A percentile compares a stretch with the other conserved stretches of the same genome.
Conservation (phyloP, 2,797 vertebrate species). For the Arrhamphus sclerolepis region DNA sequence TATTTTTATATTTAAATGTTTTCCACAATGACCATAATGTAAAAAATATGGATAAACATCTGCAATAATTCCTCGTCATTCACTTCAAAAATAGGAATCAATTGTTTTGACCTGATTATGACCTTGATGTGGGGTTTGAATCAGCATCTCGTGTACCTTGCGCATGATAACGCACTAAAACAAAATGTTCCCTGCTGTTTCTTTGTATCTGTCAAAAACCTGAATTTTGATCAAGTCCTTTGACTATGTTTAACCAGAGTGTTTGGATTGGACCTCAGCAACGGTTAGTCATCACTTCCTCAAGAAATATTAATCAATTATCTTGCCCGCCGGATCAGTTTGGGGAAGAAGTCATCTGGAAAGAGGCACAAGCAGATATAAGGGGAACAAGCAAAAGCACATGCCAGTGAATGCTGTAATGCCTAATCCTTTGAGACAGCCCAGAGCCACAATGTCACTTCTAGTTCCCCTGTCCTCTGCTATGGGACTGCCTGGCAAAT, state of each 20-base stretch:
- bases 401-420: conserved; percentile 83
- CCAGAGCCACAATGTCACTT: conserved; percentile 85
- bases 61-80: background rate
- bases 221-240: conserved; percentile 58
- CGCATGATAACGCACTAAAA: conserved; percentile 42
- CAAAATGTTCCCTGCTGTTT: conserved; percentile 39
- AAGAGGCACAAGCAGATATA: conserved; percentile 85
- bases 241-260: conserved; percentile 68
- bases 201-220: conserved; percentile 51
- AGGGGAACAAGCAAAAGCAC: conserved; percentile 81
- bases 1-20: conserved; percentile 1
- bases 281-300: conserved; percentile 84
- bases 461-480: conserved; percentile 80
- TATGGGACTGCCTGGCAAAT: conserved; percentile 69
- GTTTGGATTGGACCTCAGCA: conserved; percentile 80
- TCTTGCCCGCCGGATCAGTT: conserved; percentile 82
- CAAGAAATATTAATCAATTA: conserved; percentile 89
- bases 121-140: conserved; percentile 45
- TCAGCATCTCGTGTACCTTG: conserved; percentile 8
- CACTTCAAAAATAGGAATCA: background rate
- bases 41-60: conserved; percentile 8
- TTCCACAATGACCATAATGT: background rate
- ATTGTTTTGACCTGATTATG: conserved; percentile 20
- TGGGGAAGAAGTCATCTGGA: conserved; percentile 86
- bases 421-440: conserved; percentile 85